These are phyloP conservation scores for Pandemis heparana DNA, from an alignment of 2,888 invertebrate species.

Conservation along the genomic window DNA sequence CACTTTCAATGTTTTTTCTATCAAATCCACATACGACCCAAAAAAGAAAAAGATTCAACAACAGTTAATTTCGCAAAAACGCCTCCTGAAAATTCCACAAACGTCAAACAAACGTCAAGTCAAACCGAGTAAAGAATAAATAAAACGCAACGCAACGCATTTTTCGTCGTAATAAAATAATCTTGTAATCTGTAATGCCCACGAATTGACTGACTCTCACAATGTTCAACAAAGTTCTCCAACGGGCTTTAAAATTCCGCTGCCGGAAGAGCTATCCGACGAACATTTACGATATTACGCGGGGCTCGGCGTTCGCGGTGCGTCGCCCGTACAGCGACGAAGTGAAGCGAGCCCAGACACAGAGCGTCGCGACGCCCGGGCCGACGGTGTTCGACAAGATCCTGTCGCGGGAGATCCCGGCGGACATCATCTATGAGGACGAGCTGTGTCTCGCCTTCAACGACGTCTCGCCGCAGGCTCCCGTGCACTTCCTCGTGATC, in stretches of 20 bases:
- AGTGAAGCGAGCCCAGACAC: conserved; percentile 73
- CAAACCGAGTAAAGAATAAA: not conserved
- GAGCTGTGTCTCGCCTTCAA: conserved; percentile 92
- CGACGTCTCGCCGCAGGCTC: conserved; percentile 93
- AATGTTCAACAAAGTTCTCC: conserved; percentile 82
- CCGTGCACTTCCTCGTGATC: conserved; percentile 93
- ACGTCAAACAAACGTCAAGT: conserved; percentile 1
- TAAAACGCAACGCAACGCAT: too few relatives aligned
- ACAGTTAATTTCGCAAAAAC: not conserved
- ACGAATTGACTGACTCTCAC: conserved; percentile 49
- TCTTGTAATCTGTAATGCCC: too few relatives aligned
- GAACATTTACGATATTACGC: conserved; percentile 77
- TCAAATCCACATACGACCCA: too few relatives aligned
- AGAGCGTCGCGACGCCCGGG: conserved; percentile 66
- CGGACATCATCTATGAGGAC: conserved; percentile 93
- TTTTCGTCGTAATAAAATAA: too few relatives aligned
- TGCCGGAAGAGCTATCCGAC: conserved; percentile 78
- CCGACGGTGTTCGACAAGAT: conserved; percentile 92
- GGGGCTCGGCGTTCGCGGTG: conserved; percentile 73
- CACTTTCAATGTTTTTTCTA: too few relatives aligned
- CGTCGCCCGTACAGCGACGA: conserved; percentile 76
- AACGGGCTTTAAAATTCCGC: conserved; percentile 77
- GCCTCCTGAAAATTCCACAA: not conserved
- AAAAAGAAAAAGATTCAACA: not conserved
- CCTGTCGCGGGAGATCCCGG: conserved; percentile 91